phyloP scores from a whole-genome alignment of 2,888 invertebrate genomes.

The Hetaerina titia region DNA sequence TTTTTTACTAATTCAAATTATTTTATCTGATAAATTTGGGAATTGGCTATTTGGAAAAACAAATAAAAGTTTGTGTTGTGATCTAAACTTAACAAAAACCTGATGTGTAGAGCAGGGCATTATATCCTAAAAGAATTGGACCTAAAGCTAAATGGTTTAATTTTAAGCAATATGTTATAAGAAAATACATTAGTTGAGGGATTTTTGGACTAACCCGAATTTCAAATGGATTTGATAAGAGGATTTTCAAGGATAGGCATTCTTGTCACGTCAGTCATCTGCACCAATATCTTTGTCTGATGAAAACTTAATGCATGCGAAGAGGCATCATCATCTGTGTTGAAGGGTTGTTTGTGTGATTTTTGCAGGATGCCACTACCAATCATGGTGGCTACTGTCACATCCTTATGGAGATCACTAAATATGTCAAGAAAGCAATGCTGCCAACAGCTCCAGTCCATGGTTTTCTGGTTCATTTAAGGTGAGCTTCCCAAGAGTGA shows the following conservation, averaged over 20 bases:
- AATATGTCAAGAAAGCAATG: neutral
- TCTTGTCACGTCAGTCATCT: neutral
- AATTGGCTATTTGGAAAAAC: too few relatives aligned
- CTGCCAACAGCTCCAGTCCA: neutral
- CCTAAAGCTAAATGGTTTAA: too few relatives aligned
- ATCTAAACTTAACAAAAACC: too few relatives aligned
- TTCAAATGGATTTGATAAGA: neutral
- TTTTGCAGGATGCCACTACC: slow-evolving; percentile 22
- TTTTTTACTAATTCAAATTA: too few relatives aligned
- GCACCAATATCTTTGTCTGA: neutral
- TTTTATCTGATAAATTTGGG: too few relatives aligned
- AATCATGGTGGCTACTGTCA: slow-evolving; percentile 8
- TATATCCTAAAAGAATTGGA: too few relatives aligned
- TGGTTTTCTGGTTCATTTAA: neutral
- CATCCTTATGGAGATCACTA: neutral
- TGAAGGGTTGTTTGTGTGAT: slow-evolving; percentile 18
- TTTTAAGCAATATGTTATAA: too few relatives aligned
- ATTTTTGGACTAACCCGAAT: too few relatives aligned
- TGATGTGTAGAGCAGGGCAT: too few relatives aligned
- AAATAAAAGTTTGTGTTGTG: too few relatives aligned
- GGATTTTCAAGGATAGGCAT: neutral
- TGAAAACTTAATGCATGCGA: neutral
- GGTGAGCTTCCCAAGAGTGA: slow-evolving; percentile 23
- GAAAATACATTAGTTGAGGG: too few relatives aligned
- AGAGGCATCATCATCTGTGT: neutral